Base-by-base conservation (phyloP, 2,888 invertebrate genomes). In the Ochropleura leucogaster region DNA sequence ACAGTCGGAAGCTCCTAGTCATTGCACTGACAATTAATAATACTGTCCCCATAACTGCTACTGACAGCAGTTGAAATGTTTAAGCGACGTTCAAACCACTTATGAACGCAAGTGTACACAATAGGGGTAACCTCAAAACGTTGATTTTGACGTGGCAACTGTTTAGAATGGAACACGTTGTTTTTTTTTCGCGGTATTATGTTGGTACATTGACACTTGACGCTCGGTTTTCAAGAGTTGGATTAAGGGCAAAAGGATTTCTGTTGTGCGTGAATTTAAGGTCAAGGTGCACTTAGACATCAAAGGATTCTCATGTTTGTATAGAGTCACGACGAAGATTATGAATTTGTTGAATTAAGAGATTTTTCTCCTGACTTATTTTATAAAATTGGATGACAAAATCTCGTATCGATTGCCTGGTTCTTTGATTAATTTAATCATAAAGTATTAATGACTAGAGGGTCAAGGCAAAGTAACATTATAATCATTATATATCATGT, bases 21-120 rank as follows among this genome's bases (percentile, higher is more conserved):
- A 86, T 84, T 80, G 80, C 79, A 59, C 63, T 77, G 71, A 80
- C 80, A 82, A 87, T 89, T 87, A 88, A 88, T 88, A 83, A 83
- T 65, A 78, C 59, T 85, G 85, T 82, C 84, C 75, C 68, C 81
- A 74, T 70, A 72, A 71, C 80, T 85, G 85, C 18, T 65, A 49
- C 9, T 84, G 80, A 84, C 81, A 77, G 76, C 72, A 57, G 70
- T 77, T 78, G 76, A 85, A 87, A 87, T 76, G 82, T 85, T 77
- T 81, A 72, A 83, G 79, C 75, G 49, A 69, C 68, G 74, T 66
- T 79, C 53, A 68, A 62, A 73, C 49, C 72, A 81, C 74, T 85
- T 72, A 60, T 77, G 65, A 72, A 79, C 44, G 68, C 68, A 57
- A 79, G 57, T 64, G 42, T 79, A 80, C 70, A 83, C 74, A 74